phyloP scores from a whole-genome alignment of 2,888 invertebrate species.

The Mallateleia sp. region DNA sequence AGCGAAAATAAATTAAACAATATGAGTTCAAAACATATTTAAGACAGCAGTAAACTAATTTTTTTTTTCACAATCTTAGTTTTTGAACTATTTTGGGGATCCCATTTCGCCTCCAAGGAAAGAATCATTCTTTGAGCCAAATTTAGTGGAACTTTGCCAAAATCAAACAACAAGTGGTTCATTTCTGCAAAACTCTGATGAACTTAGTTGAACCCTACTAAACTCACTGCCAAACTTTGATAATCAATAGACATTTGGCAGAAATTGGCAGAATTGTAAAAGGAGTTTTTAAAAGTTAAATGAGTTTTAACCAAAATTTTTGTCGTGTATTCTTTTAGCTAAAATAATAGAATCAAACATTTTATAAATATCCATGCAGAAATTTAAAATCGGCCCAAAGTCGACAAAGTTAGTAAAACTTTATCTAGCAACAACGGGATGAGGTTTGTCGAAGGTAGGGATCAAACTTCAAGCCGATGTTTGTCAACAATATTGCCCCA shows the following conservation, averaged over 20 bases:
- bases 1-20: slow-evolving; percentile 46
- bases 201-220: slow-evolving; percentile 52
- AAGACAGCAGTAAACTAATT: slow-evolving; percentile 59
- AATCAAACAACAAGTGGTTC: slow-evolving; percentile 67
- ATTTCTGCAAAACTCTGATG: slow-evolving; percentile 56
- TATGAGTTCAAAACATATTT: slow-evolving; percentile 53
- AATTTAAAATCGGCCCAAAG: too few relatives aligned
- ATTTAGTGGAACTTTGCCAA: slow-evolving; percentile 61
- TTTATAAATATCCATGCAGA: too few relatives aligned
- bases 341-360: too few relatives aligned
- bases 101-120: slow-evolving; percentile 33
- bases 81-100: too few relatives aligned
- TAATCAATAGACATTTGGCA: slow-evolving; percentile 59
- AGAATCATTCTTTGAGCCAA: slow-evolving; percentile 68
- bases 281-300: slow-evolving; percentile 25
- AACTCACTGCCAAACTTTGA: slow-evolving; percentile 53
- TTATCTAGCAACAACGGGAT: too few relatives aligned
- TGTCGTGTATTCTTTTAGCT: too few relatives aligned
- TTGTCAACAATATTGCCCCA: too few relatives aligned
- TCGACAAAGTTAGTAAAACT: too few relatives aligned
- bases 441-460: too few relatives aligned
- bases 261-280: slow-evolving; percentile 43
- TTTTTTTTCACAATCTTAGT: too few relatives aligned
- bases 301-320: slow-evolving; percentile 20
- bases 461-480: too few relatives aligned